Evolutionary conservation across 2,113 vertebrate genomes (phyloP).

Genomic region (Bubo blakistoni): DNA sequence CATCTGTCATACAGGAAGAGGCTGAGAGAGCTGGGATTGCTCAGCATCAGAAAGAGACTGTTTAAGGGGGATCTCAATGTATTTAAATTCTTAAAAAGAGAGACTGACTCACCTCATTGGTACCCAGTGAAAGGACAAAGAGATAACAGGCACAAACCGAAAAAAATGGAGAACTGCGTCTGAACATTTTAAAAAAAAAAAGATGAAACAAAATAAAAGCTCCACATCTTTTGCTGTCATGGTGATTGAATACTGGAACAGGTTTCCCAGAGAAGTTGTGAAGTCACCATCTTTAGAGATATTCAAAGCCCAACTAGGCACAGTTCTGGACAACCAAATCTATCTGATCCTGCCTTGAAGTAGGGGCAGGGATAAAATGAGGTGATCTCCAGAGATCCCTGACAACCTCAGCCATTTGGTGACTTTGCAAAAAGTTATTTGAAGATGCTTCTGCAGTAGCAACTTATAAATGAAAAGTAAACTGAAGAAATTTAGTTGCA

Average conservation of each 20-base stretch:
- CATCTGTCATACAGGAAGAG: not conserved
- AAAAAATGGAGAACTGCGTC: not conserved
- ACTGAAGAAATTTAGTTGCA: not conserved
- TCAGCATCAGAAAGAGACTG: not conserved
- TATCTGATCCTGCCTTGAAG: not conserved
- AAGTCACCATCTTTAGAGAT: not conserved
- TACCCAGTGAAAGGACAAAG: not conserved
- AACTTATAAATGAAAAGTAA: not conserved
- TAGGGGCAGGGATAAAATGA: not conserved
- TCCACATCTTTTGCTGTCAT: not conserved
- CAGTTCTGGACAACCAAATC: not conserved
- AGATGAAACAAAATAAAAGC: not conserved
- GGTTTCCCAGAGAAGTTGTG: not conserved
- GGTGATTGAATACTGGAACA: not conserved
- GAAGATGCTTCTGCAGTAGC: not conserved
- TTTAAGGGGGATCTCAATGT: not conserved
- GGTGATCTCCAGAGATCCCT: not conserved
- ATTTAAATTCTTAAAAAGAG: not conserved
- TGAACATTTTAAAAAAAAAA: not conserved
- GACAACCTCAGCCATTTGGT: not conserved
- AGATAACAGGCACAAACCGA: not conserved
- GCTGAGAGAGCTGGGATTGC: not conserved
- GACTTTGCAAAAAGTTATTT: not conserved
- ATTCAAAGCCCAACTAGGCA: not conserved
- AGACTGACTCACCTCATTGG: not conserved